These are phyloP conservation scores for Acromyrmex heyeri DNA, from an alignment of 1,140 invertebrate genomes.

Conservation along the genomic window DNA sequence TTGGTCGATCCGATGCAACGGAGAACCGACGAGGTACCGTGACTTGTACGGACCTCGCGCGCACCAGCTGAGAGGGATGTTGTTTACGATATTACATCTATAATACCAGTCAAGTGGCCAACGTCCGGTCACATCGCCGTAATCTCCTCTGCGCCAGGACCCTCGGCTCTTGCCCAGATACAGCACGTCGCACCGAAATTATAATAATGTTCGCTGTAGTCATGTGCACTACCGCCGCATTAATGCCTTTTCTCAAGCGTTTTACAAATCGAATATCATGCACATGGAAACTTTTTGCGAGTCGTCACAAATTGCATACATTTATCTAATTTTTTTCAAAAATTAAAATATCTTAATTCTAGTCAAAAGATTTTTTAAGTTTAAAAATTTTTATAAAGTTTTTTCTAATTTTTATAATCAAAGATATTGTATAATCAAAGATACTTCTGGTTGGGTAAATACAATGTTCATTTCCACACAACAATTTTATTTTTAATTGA, in stretches of 20 bases:
- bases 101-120: constrained; percentile 81
- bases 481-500: too few species aligned
- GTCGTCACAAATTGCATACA: not conserved
- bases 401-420: too few species aligned
- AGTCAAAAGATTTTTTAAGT: not conserved
- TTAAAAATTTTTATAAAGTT: too few species aligned
- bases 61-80: constrained; percentile 69
- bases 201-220: constrained; percentile 72
- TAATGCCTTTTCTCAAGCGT: constrained; percentile 68
- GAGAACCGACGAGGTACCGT: constrained; percentile 50
- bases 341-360: not conserved
- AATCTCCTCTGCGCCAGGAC: constrained; percentile 78
- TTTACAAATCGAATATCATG: not conserved
- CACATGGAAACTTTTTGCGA: not conserved
- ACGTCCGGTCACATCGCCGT: constrained; percentile 72
- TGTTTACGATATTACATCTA: constrained; percentile 83
- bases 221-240: constrained; percentile 5
- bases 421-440: too few species aligned
- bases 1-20: not conserved
- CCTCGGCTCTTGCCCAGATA: constrained; percentile 76
- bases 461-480: too few species aligned
- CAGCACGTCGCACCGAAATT: constrained; percentile 78
- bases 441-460: too few species aligned
- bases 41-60: constrained; percentile 70
- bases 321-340: not conserved